Conservation (phyloP, 2,888 invertebrate genomes). For the Eugnorisma glareosa region DNA sequence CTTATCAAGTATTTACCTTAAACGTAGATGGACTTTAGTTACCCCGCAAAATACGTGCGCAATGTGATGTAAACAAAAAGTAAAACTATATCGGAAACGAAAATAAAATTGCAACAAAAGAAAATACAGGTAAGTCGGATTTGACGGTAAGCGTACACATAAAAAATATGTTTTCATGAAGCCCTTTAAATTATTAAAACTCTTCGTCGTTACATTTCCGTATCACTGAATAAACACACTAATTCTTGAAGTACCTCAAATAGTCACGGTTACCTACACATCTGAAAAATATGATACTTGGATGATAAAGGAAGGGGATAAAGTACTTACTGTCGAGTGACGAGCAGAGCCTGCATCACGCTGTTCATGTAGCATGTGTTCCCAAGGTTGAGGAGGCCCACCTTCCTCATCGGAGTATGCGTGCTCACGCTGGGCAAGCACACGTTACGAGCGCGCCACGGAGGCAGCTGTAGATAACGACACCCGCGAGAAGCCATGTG, state of each 20-base stretch:
- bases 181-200: neutral
- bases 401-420: conserved; percentile 86
- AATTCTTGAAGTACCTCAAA: neutral
- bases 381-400: conserved; percentile 95
- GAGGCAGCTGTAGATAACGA: conserved; percentile 74
- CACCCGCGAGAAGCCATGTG: conserved; percentile 86
- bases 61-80: neutral
- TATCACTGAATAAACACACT: neutral
- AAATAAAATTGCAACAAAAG: neutral
- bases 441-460: conserved; percentile 78
- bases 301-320: neutral
- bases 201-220: neutral
- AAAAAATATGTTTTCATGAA: neutral
- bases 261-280: neutral
- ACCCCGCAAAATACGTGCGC: neutral
- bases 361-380: conserved; percentile 98
- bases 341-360: conserved; percentile 95
- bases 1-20: neutral
- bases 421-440: conserved; percentile 69
- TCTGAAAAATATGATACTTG: neutral
- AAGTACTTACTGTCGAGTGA: conserved; percentile 93
- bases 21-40: neutral
- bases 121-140: neutral
- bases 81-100: neutral
- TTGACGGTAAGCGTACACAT: neutral